A percentile compares a stretch with the other conserved stretches of the same genome.
These are phyloP conservation scores for Pachyuromys duprasi DNA, from an alignment of 2,797 vertebrate species.

Conservation along the genomic window DNA sequence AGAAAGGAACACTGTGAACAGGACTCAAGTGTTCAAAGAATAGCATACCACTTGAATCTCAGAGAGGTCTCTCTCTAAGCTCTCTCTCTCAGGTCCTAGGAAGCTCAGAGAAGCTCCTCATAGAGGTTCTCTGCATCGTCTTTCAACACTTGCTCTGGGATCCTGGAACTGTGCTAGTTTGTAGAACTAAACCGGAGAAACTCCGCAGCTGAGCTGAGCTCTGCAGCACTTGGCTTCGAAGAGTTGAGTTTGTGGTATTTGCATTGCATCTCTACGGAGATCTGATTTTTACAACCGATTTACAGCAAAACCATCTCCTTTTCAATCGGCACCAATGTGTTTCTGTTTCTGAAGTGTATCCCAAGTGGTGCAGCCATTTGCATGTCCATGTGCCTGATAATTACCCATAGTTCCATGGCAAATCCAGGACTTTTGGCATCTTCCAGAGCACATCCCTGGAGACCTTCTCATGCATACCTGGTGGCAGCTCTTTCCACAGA, in stretches of 20 bases:
- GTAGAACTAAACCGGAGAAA: neutral
- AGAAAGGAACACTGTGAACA: neutral
- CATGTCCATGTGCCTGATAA: neutral
- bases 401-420: neutral
- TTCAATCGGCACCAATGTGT: constrained; percentile 10
- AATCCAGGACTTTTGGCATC: neutral
- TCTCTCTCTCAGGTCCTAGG: neutral
- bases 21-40: neutral
- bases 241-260: neutral
- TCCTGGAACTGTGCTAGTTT: neutral
- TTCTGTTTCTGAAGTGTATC: constrained; percentile 51
- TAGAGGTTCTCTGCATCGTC: neutral
- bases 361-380: neutral
- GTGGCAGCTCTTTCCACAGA: neutral
- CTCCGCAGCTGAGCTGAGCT: neutral
- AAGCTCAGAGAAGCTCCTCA: neutral
- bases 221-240: neutral
- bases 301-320: neutral
- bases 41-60: neutral
- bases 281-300: neutral
- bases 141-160: neutral
- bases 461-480: neutral
- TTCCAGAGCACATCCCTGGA: neutral
- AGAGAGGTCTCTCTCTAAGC: neutral
- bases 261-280: neutral